phyloP scores from a whole-genome alignment of 2,113 vertebrate genomes.

The sheep (Ovis aries) region ARS-UI_Ramb_v3.0 NC_056061.1:66899501-66900000 shows the following conservation, averaged over 20 bases:
- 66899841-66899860: not conserved
- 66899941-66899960: not conserved
- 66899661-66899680: not conserved
- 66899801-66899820: not conserved
- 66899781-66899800: not conserved
- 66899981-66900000: not conserved
- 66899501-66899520: not conserved
- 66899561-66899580: not conserved
- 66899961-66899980: not conserved
- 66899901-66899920: not conserved
- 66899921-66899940: not conserved
- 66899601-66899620: not conserved
- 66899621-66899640: not conserved
- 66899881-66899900: not conserved
- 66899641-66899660: not conserved
- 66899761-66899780: not conserved
- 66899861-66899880: not conserved
- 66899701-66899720: not conserved
- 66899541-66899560: not conserved
- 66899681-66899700: not conserved
- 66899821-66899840: not conserved
- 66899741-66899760: not conserved
- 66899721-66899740: not conserved
- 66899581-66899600: not conserved
- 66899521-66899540: not conserved